Evolutionary conservation across 2,888 invertebrate genomes (phyloP), one percentile per base, ranked within the genome.

Genomic region (Disparrhopalites patrizii): DNA sequence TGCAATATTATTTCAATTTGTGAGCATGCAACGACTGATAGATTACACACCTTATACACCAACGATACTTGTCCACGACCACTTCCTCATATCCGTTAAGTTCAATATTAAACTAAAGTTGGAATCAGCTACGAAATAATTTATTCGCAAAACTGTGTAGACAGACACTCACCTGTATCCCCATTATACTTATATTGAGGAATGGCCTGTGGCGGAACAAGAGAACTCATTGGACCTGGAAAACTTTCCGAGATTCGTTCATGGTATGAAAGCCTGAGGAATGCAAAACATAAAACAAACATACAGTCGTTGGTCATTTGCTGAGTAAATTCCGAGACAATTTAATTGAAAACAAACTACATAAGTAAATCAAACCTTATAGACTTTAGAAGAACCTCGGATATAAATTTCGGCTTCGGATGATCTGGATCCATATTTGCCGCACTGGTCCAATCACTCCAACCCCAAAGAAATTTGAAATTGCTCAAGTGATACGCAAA

Each of bases 391-490:
- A 99, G 85, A 20, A 93, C 92, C 80, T 99, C 98, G 72, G 88
- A 85, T 63, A 97, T 90, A 79, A 99, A 99, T 78, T 94, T 90
- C 1, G 95, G 93, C 75, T 94, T 90, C 0, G 97, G 97, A 80
- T 93, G 91, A 77, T 95, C 92, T 1, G 84, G 79, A 78, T 93
- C 93, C 27, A 93, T 81, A 71, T 87, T 85, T n/a, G 92, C 82
- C 76, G 91, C 91, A 15, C 87, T 87, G 77, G 90, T 90, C 94
- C 94, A 94, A 77, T 94, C 94, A 73, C 93, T 93, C 99, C 99
- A 99, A 1, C 93, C 93, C 98, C 98, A 99, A 62, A 95, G 87
- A 79, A 95, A 99, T 80, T 99, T 97, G 80, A 99, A 99, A 82
- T 99, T 99, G 79, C 97, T 97, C 80, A 99, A 83, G 81, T 99